Conservation (phyloP, 1,140 invertebrate genomes). For the Vanessa atalanta region DNA sequence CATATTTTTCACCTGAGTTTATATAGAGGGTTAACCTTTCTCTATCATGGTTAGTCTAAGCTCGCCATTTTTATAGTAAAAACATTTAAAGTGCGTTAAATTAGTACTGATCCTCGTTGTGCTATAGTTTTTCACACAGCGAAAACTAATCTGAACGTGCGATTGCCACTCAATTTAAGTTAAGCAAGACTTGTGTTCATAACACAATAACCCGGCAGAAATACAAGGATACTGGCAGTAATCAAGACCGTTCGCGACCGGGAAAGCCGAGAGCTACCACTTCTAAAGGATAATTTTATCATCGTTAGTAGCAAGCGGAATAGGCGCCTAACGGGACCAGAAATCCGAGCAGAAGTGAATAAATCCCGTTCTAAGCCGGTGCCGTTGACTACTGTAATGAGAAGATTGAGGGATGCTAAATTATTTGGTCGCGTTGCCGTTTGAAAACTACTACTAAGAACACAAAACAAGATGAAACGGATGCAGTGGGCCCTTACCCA, state of each 20-base stretch:
- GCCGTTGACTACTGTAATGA: conserved; percentile 31
- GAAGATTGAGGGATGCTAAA: conserved; percentile 25
- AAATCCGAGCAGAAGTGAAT: conserved; percentile 45
- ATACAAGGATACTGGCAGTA: conserved; percentile 12
- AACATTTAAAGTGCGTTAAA: neutral
- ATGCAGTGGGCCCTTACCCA: neutral
- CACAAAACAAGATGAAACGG: conserved; percentile 11
- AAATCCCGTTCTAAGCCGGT: conserved; percentile 33
- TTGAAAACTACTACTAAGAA: conserved; percentile 13
- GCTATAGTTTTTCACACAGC: neutral
- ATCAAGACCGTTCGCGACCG: conserved; percentile 2
- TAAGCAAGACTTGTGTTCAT: conserved; percentile 18
- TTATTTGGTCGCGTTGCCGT: neutral
- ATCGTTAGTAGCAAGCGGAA: conserved; percentile 34
- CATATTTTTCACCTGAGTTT: neutral
- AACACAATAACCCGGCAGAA: conserved; percentile 13
- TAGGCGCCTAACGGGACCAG: conserved; percentile 36
- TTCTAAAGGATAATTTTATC: neutral
- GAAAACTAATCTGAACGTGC: conserved; percentile 12
- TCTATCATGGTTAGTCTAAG: neutral
- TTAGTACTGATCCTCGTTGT: neutral
- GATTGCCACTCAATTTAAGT: conserved; percentile 16
- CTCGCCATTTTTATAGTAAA: neutral
- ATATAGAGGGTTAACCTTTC: neutral
- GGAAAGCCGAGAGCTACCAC: too few relatives aligned